phyloP scores from a whole-genome alignment of 2,888 invertebrate genomes.

The Ormyrus thymus region DNA sequence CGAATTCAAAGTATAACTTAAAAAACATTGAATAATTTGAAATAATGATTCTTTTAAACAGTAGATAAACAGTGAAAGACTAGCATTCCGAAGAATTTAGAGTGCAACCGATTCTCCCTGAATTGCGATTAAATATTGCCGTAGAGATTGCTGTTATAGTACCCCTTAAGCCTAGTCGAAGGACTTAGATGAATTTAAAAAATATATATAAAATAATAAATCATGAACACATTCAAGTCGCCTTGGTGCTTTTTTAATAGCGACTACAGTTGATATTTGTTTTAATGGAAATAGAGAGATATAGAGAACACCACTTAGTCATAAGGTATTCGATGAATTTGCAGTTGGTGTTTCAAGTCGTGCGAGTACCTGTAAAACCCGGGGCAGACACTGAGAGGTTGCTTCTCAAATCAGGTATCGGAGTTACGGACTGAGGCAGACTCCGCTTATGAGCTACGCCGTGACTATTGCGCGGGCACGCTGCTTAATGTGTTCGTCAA shows the following conservation, averaged over 20 bases:
- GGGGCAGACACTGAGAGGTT: conserved; percentile 77
- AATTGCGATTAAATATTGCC: conserved; percentile 37
- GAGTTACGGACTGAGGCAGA: conserved; percentile 88
- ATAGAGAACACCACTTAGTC: conserved; percentile 46
- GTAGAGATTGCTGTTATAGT: conserved; percentile 1
- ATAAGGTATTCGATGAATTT: conserved; percentile 37
- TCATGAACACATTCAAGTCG: conserved; percentile 45
- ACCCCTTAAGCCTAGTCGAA: conserved; percentile 51
- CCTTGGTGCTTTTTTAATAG: conserved; percentile 9
- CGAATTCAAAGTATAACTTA: too few species aligned
- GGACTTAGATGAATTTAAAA: conserved; percentile 44
- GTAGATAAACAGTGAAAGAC: too few species aligned
- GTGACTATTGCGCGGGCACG: conserved; percentile 86
- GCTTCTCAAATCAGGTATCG: conserved; percentile 92
- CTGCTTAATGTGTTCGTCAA: conserved; percentile 71
- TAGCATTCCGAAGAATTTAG: too few species aligned
- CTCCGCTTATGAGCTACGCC: conserved; percentile 90
- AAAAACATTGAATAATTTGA: too few species aligned
- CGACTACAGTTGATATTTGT: conserved; percentile 13
- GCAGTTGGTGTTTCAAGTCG: conserved; percentile 60
- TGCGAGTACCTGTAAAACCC: conserved; percentile 76
- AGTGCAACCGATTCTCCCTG: neutral
- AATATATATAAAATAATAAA: conserved; percentile 32
- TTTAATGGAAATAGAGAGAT: conserved; percentile 35
- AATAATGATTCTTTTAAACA: too few species aligned